Evolutionary conservation across 2,888 invertebrate genomes (phyloP).

Genomic region (Drosophila ustulata): DNA sequence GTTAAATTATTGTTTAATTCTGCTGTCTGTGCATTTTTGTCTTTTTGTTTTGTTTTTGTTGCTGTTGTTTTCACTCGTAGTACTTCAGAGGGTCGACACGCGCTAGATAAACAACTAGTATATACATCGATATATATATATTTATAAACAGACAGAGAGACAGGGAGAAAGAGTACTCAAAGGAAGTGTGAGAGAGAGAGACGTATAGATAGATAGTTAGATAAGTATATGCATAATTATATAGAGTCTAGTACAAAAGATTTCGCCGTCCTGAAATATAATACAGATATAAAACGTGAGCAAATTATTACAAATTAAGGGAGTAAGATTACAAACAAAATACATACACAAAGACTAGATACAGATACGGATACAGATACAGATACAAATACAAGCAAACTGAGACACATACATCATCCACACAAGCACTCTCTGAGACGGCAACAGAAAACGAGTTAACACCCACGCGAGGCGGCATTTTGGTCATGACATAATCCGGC

Average conservation of each 20-base stretch:
- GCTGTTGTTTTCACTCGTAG: conserved; percentile 24
- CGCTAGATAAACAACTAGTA: conserved; percentile 46
- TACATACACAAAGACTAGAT: conserved; percentile 20
- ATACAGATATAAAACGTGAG: conserved; percentile 85
- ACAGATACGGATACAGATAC: conserved; percentile 16
- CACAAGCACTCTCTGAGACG: conserved; percentile 1
- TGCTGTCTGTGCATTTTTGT: conserved; percentile 2
- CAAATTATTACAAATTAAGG: conserved; percentile 74
- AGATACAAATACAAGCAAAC: conserved; percentile 17
- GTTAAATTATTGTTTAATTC: conserved; percentile 20
- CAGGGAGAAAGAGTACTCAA: conserved; percentile 44
- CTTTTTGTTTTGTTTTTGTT: conserved; percentile 18
- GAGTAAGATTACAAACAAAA: conserved; percentile 60
- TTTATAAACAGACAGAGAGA: conserved; percentile 18
- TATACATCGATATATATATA: conserved; percentile 43
- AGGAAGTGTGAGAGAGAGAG: conserved; percentile 24
- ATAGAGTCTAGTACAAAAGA: conserved; percentile 87
- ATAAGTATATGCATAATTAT: conserved; percentile 53
- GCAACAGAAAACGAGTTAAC: conserved; percentile 2
- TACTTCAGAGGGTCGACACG: conserved; percentile 37
- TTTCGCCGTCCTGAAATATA: conserved; percentile 88
- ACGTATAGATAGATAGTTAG: conserved; percentile 30
- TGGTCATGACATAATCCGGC: conserved; percentile 44
- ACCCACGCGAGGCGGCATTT: conserved; percentile 30
- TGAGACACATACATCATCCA: conserved; percentile 9